These are phyloP conservation scores for Pyrochroa serraticornis DNA, from an alignment of 2,888 invertebrate species.

Conservation along the genomic window DNA sequence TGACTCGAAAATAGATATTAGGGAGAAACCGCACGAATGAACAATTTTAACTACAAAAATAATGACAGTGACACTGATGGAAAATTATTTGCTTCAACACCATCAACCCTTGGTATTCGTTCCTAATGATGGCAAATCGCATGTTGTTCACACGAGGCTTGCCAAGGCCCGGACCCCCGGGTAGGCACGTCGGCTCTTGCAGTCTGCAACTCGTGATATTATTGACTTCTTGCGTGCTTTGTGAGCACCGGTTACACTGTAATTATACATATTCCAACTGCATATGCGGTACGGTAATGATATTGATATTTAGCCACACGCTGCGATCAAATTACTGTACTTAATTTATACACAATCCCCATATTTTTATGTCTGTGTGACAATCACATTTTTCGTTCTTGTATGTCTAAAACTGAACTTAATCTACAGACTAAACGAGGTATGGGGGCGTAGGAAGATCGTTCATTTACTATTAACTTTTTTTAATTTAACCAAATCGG, in stretches of 20 bases:
- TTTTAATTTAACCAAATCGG: too few relatives aligned
- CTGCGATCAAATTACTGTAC: slow-evolving; percentile 26
- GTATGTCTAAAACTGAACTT: background rate
- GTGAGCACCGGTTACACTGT: slow-evolving; percentile 36
- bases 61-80: too few relatives aligned
- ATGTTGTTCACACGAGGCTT: too few relatives aligned
- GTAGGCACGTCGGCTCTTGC: slow-evolving; percentile 29
- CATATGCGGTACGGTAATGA: slow-evolving; percentile 37
- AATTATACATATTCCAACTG: slow-evolving; percentile 39
- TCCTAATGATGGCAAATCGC: background rate
- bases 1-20: too few relatives aligned
- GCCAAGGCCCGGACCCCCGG: slow-evolving; percentile 35
- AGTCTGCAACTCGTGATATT: slow-evolving; percentile 38
- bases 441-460: too few relatives aligned
- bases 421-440: background rate
- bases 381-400: background rate
- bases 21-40: too few relatives aligned
- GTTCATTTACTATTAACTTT: background rate
- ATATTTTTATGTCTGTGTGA: background rate
- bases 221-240: slow-evolving; percentile 45
- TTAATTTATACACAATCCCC: background rate
- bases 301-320: slow-evolving; percentile 35
- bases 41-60: too few relatives aligned
- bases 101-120: background rate
- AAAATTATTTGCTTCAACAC: too few relatives aligned